Base-by-base conservation (phyloP, 2,113 vertebrate genomes). In the Mobula birostris region DNA sequence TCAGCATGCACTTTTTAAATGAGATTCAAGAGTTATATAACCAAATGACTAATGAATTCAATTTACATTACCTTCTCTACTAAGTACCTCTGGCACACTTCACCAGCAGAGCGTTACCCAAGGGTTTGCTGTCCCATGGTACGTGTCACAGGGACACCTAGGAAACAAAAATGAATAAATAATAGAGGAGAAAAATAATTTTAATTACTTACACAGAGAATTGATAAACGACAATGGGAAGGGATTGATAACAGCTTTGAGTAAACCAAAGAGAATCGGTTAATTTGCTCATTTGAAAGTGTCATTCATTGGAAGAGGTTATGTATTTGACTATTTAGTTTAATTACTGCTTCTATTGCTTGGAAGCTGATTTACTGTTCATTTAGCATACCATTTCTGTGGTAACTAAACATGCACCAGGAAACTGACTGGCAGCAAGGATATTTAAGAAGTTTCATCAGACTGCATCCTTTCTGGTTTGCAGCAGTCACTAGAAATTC, bases 261-360 rank as follows among this genome's bases (percentile, higher is more conserved):
- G n/a, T 70, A 70, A 91, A 91, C 32, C 88, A 91, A 70, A 91
- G 15, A 12, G 66, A 68, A 68, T 91, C 17, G 63, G n/a, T 70
- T 70, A 68, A 70, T 91, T 91, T 91, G 61, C 19, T 36, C 66
- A n/a, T 91, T 70, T 19, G 66, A 36, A 74, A 91, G 70, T 70
- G 2, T 32, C 11, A 27, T 36, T 36, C 70, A 68, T 70, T 91
- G 66, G 36, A 66, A n/a, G 17, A 40, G 19, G n/a, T 32, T 14
- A 85, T 61, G 82, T 70, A 7, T 32, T 70, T 91, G 6, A 7
- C 63, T 70, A 70, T 21, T 70, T 91, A 68, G 63, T 91, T 70
- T 91, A 91, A 91, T 91, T 70, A 68, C n/a, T 91, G 66, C 21
- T 21, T 91, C 63, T 36, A 91, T 68, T 36, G 63, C 66, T 91